Base-by-base conservation (phyloP, 2,113 vertebrate genomes). In the Calidris pugnax region DNA sequence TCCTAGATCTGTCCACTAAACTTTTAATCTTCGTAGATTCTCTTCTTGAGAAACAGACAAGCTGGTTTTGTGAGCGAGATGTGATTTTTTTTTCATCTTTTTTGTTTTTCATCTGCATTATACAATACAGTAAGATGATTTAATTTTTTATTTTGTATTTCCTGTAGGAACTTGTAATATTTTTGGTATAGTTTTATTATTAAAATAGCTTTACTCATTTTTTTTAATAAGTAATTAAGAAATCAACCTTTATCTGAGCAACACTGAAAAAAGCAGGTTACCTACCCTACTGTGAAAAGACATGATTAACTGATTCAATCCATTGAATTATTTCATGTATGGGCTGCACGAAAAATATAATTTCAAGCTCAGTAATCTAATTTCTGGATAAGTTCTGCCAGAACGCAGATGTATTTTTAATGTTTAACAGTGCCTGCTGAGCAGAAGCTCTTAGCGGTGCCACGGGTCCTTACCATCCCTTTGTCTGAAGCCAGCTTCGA, bases 401-500 rank as follows among this genome's bases (percentile, higher is more conserved):
- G 48, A 72, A 63, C 3, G 4, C 48, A 30, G 57, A 30, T 51
- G 41, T 72, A 50, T 94, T 90, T 92, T 85, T 57, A 66, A 63
- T 74, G 72, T 80, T 43, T 12, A 30, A 21, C 62, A 33, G 32
- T 22, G 19, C 71, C 85, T 93, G 93, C 78, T 88, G 94, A 93
- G 82, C 69, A 89, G 71, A 85, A 60, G 51, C 48, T 73, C 57
- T 82, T 59, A 72, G 81, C 63, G 14, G 47, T 86, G 68, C 56
- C 88, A 77, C 0, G 2, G 30, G 68, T 35, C 72, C 64, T 63
- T 35, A 4, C 5, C 1, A 3, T 35, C 10, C 64, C 60, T 79
- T 85, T 91, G 55, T 93, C 68, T 73, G 60, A 79, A 90, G 93
- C 55, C 68, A 59, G 73, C 47, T 74, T 86, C 81, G 68, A 93